phyloP scores from a whole-genome alignment of 2,113 vertebrate genomes.

The Ceyx cyanopectus region DNA sequence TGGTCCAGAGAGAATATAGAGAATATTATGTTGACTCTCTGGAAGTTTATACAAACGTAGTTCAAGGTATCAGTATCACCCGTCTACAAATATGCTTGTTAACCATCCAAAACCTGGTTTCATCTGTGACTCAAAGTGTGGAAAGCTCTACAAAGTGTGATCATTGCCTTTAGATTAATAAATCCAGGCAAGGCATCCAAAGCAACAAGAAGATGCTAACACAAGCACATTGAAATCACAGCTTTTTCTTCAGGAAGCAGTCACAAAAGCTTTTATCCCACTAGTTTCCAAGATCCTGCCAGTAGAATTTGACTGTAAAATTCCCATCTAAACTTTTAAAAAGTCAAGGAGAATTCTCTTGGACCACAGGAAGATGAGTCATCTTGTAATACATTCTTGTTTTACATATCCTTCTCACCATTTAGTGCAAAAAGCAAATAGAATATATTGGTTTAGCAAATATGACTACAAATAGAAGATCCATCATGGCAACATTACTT shows the following conservation, averaged over 20 bases:
- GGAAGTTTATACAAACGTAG: not conserved
- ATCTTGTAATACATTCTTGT: not conserved
- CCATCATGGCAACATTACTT: not conserved
- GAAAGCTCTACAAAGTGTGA: not conserved
- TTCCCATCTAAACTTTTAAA: not conserved
- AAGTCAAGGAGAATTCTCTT: not conserved
- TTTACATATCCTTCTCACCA: not conserved
- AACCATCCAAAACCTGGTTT: not conserved
- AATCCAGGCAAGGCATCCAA: not conserved
- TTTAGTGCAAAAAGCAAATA: not conserved
- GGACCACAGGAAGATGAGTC: not conserved
- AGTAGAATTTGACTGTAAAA: not conserved
- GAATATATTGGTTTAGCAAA: not conserved
- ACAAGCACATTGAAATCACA: not conserved
- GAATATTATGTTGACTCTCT: accelerated
- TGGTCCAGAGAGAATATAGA: not conserved
- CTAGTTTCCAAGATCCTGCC: not conserved
- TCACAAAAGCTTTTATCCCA: not conserved
- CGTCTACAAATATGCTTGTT: not conserved
- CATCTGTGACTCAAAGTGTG: not conserved
- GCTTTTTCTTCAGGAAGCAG: not conserved
- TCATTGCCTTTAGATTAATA: not conserved
- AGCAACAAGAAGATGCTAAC: not conserved
- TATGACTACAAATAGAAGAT: not conserved
- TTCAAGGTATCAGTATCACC: not conserved